Evolutionary conservation across 2,888 invertebrate genomes (phyloP).

Genomic region (Pyrochroa serraticornis): DNA sequence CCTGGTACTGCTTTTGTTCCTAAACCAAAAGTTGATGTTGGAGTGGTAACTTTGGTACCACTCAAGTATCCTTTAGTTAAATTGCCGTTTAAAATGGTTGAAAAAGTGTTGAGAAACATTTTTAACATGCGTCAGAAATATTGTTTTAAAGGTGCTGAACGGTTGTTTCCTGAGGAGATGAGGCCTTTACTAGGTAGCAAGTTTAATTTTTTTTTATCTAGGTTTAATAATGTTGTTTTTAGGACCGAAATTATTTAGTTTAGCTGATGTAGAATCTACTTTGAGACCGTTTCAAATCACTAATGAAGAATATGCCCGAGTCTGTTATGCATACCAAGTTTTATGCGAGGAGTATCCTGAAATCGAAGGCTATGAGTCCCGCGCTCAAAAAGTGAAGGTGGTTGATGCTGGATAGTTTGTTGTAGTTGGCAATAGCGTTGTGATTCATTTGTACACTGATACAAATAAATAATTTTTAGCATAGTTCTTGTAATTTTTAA

Average conservation of each 20-base stretch:
- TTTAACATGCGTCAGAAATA: conserved; percentile 91
- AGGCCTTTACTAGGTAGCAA: conserved; percentile 67
- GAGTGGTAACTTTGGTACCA: conserved; percentile 88
- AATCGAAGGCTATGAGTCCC: conserved; percentile 71
- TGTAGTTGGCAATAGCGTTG: background rate
- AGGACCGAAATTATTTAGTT: conserved; percentile 65
- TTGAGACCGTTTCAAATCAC: conserved; percentile 75
- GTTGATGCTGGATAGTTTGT: background rate
- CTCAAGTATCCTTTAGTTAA: conserved; percentile 71
- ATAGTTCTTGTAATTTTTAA: too few relatives aligned
- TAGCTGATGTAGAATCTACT: conserved; percentile 74
- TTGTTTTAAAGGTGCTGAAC: conserved; percentile 70
- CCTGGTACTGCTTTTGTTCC: conserved; percentile 92
- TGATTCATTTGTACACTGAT: too few relatives aligned
- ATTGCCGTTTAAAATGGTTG: conserved; percentile 82
- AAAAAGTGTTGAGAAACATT: conserved; percentile 85
- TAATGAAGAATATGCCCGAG: conserved; percentile 76
- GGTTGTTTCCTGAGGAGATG: conserved; percentile 76
- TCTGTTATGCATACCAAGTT: conserved; percentile 78
- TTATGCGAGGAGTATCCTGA: conserved; percentile 73
- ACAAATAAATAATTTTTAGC: too few relatives aligned
- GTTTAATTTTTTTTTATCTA: conserved; percentile 2
- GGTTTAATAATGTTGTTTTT: conserved; percentile 1
- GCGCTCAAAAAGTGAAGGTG: conserved; percentile 59
- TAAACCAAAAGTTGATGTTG: conserved; percentile 95